Base-by-base conservation (phyloP, 2,888 invertebrate species). In the Diachrysia chrysitis region DNA sequence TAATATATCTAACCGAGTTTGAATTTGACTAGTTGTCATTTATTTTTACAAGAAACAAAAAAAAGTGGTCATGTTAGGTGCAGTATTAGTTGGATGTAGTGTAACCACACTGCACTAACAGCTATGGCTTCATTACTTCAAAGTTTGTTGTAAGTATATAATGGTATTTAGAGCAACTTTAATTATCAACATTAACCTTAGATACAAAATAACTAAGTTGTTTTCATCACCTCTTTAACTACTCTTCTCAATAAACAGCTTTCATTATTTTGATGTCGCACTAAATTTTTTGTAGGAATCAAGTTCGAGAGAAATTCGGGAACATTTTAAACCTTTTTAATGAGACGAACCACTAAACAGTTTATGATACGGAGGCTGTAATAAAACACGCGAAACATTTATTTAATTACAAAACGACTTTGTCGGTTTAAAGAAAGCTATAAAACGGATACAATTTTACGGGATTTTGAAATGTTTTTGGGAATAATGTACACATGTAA, bases 321-420 rank as follows among this genome's bases (percentile, higher is more conserved):
- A 51, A 58, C 29, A 66, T 66, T 76, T 74, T 69, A 69, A 71
- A 69, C 55, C 66, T 58, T 67, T 81, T 82, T 78, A 75, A 76
- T 71, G 73, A 73, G 69, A 76, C 75, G 75, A 67, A 75, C 72
- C 75, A 73, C 83, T 78, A 71, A 81, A 80, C 75, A 67, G 63
- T 81, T 81, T 82, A 81, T 71, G 69, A 63, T 65, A 75, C 81
- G 61, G 75, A 29, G 78, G 72, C 64, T 42, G 62, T 71, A 71
- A 81, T 81, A 82, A 82, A 81, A 78, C 78, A 82, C 71, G 83
- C 81, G 78, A 82, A 81, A 83, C 83, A 81, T 81, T 82, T 69
- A 83, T 78, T 81, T 81, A 82, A 81, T 82, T 81, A 78, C 81
- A 75, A 80, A 78, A 82, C 74, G 75, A 80, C 72, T 80, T 76